These are phyloP conservation scores for Furnarius figulus DNA, from an alignment of 2,113 vertebrate species.

Conservation along the genomic window DNA sequence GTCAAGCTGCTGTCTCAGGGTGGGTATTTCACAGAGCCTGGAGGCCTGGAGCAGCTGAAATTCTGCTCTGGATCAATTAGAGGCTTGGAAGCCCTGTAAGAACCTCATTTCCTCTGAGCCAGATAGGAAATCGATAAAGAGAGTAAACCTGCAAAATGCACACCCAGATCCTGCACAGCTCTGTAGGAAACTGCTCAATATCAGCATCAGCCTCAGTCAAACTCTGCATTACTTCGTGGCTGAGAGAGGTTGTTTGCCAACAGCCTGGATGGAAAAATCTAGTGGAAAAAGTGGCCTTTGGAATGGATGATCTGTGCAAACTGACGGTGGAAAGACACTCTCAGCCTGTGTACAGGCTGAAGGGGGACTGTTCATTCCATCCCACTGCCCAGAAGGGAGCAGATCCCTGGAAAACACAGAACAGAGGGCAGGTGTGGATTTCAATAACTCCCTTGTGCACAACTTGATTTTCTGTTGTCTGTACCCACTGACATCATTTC, in stretches of 20 bases:
- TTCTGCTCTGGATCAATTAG: background rate
- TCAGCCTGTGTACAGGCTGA: rapidly evolving
- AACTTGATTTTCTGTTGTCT: background rate
- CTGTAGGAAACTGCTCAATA: background rate
- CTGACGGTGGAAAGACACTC: background rate
- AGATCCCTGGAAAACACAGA: background rate
- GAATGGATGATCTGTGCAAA: background rate
- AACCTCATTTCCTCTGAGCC: background rate
- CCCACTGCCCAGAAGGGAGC: background rate
- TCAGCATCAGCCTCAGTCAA: background rate
- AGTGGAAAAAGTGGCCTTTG: background rate
- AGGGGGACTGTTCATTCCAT: background rate
- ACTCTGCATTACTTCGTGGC: background rate
- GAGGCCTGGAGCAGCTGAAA: background rate
- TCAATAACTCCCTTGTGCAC: background rate
- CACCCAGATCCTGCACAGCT: background rate
- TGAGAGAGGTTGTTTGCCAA: background rate
- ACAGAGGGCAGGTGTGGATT: background rate
- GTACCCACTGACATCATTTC: background rate
- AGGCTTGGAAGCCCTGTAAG: background rate
- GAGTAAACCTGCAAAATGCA: background rate
- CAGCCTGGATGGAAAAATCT: background rate
- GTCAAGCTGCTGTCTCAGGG: background rate
- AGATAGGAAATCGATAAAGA: background rate
- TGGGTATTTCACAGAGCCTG: background rate